Evolutionary conservation across 2,888 invertebrate species (phyloP).

Genomic region (Cephonodes hylas): DNA sequence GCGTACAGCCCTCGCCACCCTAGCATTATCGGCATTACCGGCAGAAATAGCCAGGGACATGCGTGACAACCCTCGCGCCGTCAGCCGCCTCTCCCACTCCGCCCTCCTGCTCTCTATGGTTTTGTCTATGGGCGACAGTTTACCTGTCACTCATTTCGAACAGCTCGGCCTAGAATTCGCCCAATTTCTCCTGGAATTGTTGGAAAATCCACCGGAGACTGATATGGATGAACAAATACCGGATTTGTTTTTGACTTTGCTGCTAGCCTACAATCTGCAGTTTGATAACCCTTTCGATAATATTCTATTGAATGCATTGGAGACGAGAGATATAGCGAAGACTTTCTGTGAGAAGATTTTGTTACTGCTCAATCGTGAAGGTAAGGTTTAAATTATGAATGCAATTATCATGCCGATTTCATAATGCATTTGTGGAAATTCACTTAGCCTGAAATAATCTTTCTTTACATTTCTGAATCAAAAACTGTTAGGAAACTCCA

Average conservation of each 20-base stretch:
- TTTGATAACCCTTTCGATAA: conserved; percentile 86
- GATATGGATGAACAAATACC: conserved; percentile 92
- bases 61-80: conserved; percentile 88
- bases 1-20: conserved; percentile 88
- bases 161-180: conserved; percentile 92
- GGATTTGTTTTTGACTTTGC: conserved; percentile 90
- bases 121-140: conserved; percentile 93
- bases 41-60: conserved; percentile 94
- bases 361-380: conserved; percentile 93
- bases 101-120: conserved; percentile 92
- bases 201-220: conserved; percentile 89
- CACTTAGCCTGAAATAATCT: too few species aligned
- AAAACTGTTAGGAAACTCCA: too few species aligned
- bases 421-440: too few species aligned
- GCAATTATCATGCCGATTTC: too few species aligned
- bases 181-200: conserved; percentile 88
- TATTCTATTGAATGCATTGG: conserved; percentile 85
- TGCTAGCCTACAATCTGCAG: conserved; percentile 95
- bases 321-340: conserved; percentile 87
- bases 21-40: conserved; percentile 93
- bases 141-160: conserved; percentile 94
- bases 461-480: too few species aligned
- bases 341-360: conserved; percentile 95
- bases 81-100: conserved; percentile 90
- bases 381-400: conserved; percentile 60